phyloP scores from a whole-genome alignment of 2,888 invertebrate species.

The Parnassius apollo region DNA sequence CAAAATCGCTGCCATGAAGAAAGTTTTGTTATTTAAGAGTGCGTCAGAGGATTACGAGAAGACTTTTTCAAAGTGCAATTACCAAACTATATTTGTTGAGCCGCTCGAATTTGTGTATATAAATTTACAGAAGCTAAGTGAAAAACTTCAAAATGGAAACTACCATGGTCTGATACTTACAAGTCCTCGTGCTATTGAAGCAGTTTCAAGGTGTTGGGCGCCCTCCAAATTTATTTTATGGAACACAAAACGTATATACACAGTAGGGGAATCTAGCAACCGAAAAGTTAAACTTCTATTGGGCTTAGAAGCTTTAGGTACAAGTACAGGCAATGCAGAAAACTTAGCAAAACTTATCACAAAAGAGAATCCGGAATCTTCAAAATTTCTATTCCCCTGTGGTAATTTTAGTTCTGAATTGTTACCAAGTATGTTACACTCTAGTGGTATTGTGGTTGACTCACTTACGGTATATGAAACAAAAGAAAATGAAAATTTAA shows the following conservation, averaged over 20 bases:
- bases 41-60: constrained; percentile 64
- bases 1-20: constrained; percentile 51
- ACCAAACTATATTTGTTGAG: constrained; percentile 62
- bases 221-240: constrained; percentile 59
- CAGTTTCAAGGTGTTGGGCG: constrained; percentile 62
- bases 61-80: constrained; percentile 54
- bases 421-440: constrained; percentile 48
- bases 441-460: constrained; percentile 50
- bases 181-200: constrained; percentile 65
- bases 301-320: constrained; percentile 60
- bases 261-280: constrained; percentile 59
- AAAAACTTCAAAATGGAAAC: constrained; percentile 43
- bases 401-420: constrained; percentile 64
- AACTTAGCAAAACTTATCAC: constrained; percentile 57
- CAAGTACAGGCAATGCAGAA: constrained; percentile 58
- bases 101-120: constrained; percentile 60
- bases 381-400: constrained; percentile 67
- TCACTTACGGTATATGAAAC: constrained; percentile 68
- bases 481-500: constrained; percentile 61
- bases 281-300: constrained; percentile 53
- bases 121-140: constrained; percentile 45
- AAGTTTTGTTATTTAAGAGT: constrained; percentile 66
- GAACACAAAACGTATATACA: constrained; percentile 58
- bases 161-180: constrained; percentile 63
- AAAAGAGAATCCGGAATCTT: constrained; percentile 46